Conservation (phyloP, 2,797 vertebrate genomes). For the Pelochelys cantorii region DNA sequence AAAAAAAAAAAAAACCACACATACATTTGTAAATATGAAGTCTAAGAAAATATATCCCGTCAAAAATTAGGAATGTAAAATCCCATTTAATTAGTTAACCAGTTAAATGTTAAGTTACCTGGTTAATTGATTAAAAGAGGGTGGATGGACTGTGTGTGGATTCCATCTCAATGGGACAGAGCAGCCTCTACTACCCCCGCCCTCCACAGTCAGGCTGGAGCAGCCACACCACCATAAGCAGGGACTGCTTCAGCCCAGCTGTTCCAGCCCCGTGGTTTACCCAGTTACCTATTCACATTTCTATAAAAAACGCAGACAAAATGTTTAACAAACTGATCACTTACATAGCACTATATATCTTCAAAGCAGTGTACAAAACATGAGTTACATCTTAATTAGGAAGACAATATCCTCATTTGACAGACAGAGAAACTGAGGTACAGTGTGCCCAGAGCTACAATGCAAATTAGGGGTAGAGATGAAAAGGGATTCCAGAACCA, state of each 20-base stretch:
- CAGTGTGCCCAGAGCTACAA: background rate
- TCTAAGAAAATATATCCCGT: background rate
- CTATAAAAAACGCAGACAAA: background rate
- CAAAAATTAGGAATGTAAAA: background rate
- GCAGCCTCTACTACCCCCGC: too few species aligned
- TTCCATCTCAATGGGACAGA: too few species aligned
- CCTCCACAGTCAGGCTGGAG: too few species aligned
- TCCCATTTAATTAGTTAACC: too few species aligned
- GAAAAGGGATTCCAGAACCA: background rate
- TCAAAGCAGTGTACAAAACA: background rate
- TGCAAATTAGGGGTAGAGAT: background rate
- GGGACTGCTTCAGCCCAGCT: too few species aligned
- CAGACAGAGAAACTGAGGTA: background rate
- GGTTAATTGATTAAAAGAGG: too few species aligned
- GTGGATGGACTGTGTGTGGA: too few species aligned
- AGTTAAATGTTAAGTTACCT: too few species aligned
- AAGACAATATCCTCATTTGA: background rate
- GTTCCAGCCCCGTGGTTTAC: too few species aligned
- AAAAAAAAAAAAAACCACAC: too few species aligned
- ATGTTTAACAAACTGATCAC: background rate
- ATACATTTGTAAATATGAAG: background rate
- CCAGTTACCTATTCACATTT: too few species aligned
- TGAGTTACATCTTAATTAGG: background rate
- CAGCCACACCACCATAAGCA: too few species aligned
- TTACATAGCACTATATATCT: background rate